These are phyloP conservation scores for Pangasius macronema DNA, from an alignment of 2,797 vertebrate species.

Conservation along the genomic window DNA sequence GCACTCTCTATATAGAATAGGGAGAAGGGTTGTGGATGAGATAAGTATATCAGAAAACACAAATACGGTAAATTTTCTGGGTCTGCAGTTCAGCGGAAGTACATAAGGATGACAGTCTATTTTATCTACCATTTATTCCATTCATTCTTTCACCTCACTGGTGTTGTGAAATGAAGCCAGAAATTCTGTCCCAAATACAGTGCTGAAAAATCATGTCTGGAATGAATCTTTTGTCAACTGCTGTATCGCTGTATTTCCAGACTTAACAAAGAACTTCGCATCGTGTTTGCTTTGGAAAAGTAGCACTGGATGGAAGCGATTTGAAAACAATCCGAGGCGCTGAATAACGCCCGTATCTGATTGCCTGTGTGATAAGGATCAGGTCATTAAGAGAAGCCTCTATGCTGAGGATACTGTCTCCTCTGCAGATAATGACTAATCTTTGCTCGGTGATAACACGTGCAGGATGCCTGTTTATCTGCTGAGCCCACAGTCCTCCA, in stretches of 20 bases:
- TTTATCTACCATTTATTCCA: not conserved
- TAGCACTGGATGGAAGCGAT: conserved; percentile 1
- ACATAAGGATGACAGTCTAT: not conserved
- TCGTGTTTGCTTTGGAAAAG: not conserved
- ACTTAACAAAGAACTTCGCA: not conserved
- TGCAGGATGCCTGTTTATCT: conserved; percentile 46
- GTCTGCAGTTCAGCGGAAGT: not conserved
- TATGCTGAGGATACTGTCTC: conserved; percentile 47
- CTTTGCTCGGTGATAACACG: conserved; percentile 39
- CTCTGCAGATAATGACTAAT: conserved; percentile 51
- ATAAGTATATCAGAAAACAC: not conserved
- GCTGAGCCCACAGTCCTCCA: conserved; percentile 44
- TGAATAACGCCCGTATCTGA: conserved; percentile 47
- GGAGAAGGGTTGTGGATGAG: not conserved
- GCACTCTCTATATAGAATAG: not conserved
- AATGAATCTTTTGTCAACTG: not conserved
- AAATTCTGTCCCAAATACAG: not conserved
- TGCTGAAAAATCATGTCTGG: not conserved
- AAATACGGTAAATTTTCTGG: not conserved
- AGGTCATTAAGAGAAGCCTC: conserved; percentile 48
- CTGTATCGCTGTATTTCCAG: not conserved
- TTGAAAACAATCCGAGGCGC: conserved; percentile 8
- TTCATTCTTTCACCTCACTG: not conserved
- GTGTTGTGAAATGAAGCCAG: not conserved
- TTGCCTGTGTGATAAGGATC: conserved; percentile 47